Conservation (phyloP, 2,113 vertebrate species). For the Toxotes chatareus region DNA sequence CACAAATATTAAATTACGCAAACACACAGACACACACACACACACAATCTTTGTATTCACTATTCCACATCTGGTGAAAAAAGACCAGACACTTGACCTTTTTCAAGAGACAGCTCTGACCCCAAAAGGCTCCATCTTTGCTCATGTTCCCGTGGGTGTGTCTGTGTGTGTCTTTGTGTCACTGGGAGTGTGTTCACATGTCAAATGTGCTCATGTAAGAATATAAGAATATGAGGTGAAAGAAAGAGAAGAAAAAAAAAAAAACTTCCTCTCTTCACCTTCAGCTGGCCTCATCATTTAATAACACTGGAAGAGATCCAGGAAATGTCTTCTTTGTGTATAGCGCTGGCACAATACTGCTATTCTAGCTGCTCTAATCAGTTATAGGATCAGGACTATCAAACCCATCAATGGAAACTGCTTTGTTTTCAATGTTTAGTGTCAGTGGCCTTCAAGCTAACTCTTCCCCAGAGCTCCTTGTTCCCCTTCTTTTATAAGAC, state of each 20-base stretch:
- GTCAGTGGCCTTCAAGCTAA: constrained; percentile 24
- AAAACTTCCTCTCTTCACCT: not conserved
- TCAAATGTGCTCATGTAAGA: constrained; percentile 13
- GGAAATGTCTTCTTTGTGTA: constrained; percentile 32
- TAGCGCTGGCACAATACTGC: not conserved
- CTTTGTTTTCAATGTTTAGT: constrained; percentile 25
- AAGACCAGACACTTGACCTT: constrained; percentile 78
- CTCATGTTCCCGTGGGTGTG: constrained; percentile 41
- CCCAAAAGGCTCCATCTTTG: constrained; percentile 58
- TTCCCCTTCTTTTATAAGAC: constrained; percentile 40
- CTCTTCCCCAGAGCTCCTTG: constrained; percentile 28
- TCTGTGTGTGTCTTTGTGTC: constrained; percentile 33
- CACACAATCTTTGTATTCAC: constrained; percentile 51
- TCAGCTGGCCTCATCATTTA: constrained; percentile 23
- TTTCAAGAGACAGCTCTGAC: constrained; percentile 73
- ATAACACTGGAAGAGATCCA: constrained; percentile 17
- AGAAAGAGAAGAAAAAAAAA: constrained; percentile 28
- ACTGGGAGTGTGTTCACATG: constrained; percentile 21
- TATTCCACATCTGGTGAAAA: constrained; percentile 58
- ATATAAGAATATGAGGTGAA: constrained; percentile 15
- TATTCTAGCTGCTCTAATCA: constrained; percentile 20
- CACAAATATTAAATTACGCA: constrained; percentile 7
- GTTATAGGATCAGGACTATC: constrained; percentile 21
- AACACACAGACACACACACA: constrained; percentile 28
- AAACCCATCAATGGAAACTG: constrained; percentile 22